Evolutionary conservation across 1,140 invertebrate genomes (phyloP).

Genomic region (Leptinotarsa lineolata): DNA sequence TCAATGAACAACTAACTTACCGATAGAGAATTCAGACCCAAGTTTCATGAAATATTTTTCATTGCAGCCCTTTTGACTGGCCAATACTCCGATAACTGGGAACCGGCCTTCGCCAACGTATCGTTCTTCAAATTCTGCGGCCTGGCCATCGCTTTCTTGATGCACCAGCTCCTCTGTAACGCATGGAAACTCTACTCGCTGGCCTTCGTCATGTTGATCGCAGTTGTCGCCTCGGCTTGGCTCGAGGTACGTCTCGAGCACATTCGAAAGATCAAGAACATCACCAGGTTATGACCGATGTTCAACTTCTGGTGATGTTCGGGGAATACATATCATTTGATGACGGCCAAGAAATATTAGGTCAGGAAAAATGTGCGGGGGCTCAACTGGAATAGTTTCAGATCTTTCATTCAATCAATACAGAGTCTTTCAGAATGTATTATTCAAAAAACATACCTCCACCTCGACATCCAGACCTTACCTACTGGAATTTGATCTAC

Average conservation of each 20-base stretch:
- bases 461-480: no score
- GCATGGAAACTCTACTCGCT: slow-evolving; percentile 57
- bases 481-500: no score
- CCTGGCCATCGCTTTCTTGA: slow-evolving; percentile 54
- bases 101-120: slow-evolving; percentile 57
- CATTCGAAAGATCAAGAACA: slow-evolving; percentile 51
- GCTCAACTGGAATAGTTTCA: no score
- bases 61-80: slow-evolving; percentile 56
- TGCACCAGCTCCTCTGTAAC: slow-evolving; percentile 58
- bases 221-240: slow-evolving; percentile 55
- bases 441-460: no score
- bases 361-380: no score
- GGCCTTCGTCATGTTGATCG: slow-evolving; percentile 52
- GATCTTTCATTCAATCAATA: no score
- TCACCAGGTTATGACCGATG: slow-evolving; percentile 53
- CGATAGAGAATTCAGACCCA: neutral
- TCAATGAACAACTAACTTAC: neutral
- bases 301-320: slow-evolving; percentile 46
- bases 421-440: no score
- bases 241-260: slow-evolving; percentile 54
- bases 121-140: slow-evolving; percentile 57
- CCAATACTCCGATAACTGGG: slow-evolving; percentile 57
- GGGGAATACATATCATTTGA: slow-evolving; percentile 17
- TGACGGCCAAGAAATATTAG: neutral
- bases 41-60: slow-evolving; percentile 9